Percentiles rank a stretch among this genome's conserved stretches.
Evolutionary conservation across 2,113 vertebrate species (phyloP).

Genomic region (Alaudala cheleensis): DNA sequence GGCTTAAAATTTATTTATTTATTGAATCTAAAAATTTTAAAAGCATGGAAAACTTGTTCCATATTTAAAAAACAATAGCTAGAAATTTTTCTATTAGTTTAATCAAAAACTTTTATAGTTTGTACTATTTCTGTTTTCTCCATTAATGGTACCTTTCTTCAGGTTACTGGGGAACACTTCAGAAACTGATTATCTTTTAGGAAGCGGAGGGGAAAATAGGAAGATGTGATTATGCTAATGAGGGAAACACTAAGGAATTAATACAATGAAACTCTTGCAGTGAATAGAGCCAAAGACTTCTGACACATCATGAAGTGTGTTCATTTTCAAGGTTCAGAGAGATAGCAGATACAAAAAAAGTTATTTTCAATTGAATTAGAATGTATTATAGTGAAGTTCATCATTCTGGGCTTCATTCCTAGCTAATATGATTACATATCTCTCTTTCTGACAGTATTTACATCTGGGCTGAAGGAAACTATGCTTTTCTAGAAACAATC

Average conservation of each 20-base stretch:
- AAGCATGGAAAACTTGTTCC: neutral
- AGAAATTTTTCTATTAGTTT: neutral
- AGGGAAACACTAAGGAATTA: neutral
- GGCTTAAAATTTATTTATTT: neutral
- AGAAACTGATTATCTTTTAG: neutral
- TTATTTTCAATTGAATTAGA: neutral
- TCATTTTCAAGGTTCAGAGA: neutral
- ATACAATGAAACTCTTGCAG: neutral
- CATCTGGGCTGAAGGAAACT: neutral
- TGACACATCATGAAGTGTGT: neutral
- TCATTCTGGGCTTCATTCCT: neutral
- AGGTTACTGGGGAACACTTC: neutral
- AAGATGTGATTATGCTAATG: neutral
- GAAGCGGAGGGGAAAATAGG: neutral
- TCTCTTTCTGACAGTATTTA: neutral
- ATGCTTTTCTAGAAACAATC: neutral
- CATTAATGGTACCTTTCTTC: neutral
- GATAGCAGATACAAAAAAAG: neutral
- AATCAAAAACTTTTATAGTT: neutral
- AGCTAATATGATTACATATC: neutral
- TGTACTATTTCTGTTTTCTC: neutral
- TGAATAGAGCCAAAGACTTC: neutral
- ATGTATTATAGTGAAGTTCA: neutral
- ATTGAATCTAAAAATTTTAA: neutral
- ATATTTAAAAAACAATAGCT: neutral